Conservation (phyloP, 1,140 invertebrate genomes). For the Drosophila varians region DNA sequence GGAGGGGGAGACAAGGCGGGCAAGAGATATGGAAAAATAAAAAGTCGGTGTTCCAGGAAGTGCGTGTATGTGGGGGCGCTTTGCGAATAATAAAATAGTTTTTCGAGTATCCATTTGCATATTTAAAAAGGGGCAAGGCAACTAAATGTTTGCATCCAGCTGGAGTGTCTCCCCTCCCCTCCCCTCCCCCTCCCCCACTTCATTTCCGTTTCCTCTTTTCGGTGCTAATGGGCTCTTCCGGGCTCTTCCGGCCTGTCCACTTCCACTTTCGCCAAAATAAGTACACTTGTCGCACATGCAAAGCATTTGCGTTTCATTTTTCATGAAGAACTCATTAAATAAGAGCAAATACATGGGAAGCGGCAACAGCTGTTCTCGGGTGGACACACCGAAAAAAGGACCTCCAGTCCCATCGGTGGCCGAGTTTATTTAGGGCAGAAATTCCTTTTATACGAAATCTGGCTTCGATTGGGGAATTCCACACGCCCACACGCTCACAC, state of each 20-base stretch:
- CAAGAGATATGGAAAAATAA: conserved; percentile 12
- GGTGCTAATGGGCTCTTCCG: conserved; percentile 26
- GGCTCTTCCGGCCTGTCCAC: neutral
- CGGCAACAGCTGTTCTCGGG: conserved; percentile 33
- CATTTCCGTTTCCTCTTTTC: neutral
- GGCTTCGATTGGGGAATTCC: conserved; percentile 41
- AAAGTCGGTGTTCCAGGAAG: conserved; percentile 26
- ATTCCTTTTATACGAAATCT: conserved; percentile 32
- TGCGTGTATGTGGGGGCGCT: conserved; percentile 7
- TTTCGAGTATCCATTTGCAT: conserved; percentile 46
- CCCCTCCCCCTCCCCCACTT: neutral
- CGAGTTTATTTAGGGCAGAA: conserved; percentile 47
- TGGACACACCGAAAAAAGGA: conserved; percentile 3
- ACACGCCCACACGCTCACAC: no score
- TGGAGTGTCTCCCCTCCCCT: neutral
- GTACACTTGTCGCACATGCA: conserved; percentile 25
- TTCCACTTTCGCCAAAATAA: neutral
- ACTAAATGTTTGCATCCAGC: conserved; percentile 31
- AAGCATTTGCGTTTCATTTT: conserved; percentile 39
- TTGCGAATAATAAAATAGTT: conserved; percentile 55
- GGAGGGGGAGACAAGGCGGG: neutral
- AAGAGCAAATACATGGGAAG: neutral
- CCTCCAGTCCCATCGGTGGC: conserved; percentile 23
- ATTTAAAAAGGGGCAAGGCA: conserved; percentile 38
- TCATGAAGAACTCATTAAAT: conserved; percentile 42